Base-by-base conservation (phyloP, 2,888 invertebrate genomes). In the Noctua janthe region DNA sequence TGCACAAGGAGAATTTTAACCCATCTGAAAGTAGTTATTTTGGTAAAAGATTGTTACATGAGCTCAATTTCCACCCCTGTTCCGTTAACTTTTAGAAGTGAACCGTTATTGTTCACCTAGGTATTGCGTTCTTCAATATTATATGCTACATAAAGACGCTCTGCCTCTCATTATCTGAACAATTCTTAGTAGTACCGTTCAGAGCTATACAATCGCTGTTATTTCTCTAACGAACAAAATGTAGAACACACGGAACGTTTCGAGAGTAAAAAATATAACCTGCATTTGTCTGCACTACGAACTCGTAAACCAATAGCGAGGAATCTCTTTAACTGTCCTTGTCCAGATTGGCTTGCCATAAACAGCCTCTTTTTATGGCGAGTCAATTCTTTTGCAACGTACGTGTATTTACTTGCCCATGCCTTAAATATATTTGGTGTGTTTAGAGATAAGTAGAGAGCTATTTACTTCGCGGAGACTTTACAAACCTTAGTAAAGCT, bases 311-410 rank as follows among this genome's bases (percentile, higher is more conserved):
- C 75, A 81, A 81, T 76, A 73, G 72, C 70, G 56, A 86, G 70
- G 75, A 83, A 85, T 85, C 83, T 85, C 56, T 85, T 75, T 43
- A 75, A 69, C 82, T 76, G 81, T 75, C 83, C 62, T 83, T 80
- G 59, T 73, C 81, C 72, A 83, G 85, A 83, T 83, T 76, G 83
- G 67, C 70, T 81, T 83, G 86, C 86, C 43, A 81, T 76, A 82
- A 81, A 76, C 76, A 81, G 64, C 49, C 75, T 73, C 64, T 73
- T 70, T 80, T 86, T 81, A 81, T 76, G 39, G 51, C 39, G 51
- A 86, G 17, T 29, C 86, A 70, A 83, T 86, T 86, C 56, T 86
- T 71, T 71, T 69, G 43, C 71, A 62, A 13, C 54, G 51, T 85
- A 74, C n/a, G 69, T 72, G 62, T 66, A 80, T 66, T 75, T 64